Conservation (phyloP, 2,113 vertebrate genomes). For the Pungitius pungitius region DNA sequence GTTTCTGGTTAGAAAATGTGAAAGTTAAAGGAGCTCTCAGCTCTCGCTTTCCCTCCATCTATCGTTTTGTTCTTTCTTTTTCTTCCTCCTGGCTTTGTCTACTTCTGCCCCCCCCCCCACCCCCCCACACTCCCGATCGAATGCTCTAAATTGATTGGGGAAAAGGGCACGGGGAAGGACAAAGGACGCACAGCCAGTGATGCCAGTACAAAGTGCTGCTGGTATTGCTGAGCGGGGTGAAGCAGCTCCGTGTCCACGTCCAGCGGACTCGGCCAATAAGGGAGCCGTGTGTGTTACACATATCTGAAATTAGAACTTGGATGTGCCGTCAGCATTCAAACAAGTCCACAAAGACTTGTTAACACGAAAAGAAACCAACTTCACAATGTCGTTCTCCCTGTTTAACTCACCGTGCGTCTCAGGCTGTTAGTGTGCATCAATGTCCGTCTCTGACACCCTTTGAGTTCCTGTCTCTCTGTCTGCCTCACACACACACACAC, state of each 20-base stretch:
- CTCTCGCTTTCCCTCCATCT: not conserved
- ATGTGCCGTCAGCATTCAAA: not conserved
- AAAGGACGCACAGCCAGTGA: not conserved
- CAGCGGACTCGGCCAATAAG: too few species aligned
- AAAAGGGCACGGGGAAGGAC: conserved; percentile 35
- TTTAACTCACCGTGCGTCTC: conserved; percentile 3
- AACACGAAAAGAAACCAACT: not conserved
- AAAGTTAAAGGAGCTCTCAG: not conserved
- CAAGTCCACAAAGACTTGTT: not conserved
- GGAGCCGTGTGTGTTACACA: not conserved
- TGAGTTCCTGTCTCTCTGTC: conserved; percentile 1
- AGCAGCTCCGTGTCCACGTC: too few species aligned
- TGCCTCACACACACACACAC: conserved; percentile 2
- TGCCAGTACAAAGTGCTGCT: too few species aligned
- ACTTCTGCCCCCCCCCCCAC: conserved; percentile 3
- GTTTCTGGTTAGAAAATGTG: too few species aligned
- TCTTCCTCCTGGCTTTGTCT: conserved; percentile 14
- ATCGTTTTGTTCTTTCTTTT: not conserved
- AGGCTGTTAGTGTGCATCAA: not conserved
- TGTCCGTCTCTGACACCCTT: conserved; percentile 18
- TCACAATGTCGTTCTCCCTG: not conserved
- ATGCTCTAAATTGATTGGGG: conserved; percentile 13
- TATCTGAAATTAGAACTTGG: not conserved
- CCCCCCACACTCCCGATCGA: conserved; percentile 2
- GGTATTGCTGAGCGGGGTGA: too few species aligned